Evolutionary conservation across 2,888 invertebrate species (phyloP), one percentile per base, ranked within the genome.

Genomic region (Parapristionchus giblindavisi): DNA sequence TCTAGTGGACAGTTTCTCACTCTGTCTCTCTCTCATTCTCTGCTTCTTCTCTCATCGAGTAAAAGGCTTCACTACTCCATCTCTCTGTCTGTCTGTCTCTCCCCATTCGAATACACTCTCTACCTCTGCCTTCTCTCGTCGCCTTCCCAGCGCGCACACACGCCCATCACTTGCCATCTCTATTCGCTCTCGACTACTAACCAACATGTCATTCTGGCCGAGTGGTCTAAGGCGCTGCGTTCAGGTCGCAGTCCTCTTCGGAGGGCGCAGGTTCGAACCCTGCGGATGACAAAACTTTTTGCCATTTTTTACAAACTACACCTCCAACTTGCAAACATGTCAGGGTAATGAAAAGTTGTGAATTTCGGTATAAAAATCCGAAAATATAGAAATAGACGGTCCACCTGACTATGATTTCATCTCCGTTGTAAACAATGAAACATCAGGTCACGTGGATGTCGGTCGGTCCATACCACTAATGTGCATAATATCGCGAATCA

Each of bases 191-290:
- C 34, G 65, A 27, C 27, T 32, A 6, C 0, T 29, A 0, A 24
- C 51, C 51, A 14, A 4, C 34, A 21, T 65, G 80, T 79, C 80
- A 78, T 79, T 80, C 82, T 85, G 84, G 85, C 85, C 85, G 84
- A 93, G 93, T 92, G 93, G 93, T 93, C 93, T 93, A 93, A 93
- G 93, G 93, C 93, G 93, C 91, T 89, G 91, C 92, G 91, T 91
- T 92, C 92, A 91, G 92, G 92, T 92, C 91, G 92, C 91, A 93
- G 93, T 93, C 93, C 81, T 80, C 82, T 81, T 78, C 79, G 80
- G 81, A 78, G 80, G 83, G 83, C 83, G 82, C 82, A 82, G 82
- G 83, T 83, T 83, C 83, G 77, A 79, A 79, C 74, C 81, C 79
- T 81, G 78, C 81, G 79, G 79, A 80, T 77, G 78, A 78, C 80